Conservation (phyloP, 2,113 vertebrate species). For the Cervus canadensis region DNA sequence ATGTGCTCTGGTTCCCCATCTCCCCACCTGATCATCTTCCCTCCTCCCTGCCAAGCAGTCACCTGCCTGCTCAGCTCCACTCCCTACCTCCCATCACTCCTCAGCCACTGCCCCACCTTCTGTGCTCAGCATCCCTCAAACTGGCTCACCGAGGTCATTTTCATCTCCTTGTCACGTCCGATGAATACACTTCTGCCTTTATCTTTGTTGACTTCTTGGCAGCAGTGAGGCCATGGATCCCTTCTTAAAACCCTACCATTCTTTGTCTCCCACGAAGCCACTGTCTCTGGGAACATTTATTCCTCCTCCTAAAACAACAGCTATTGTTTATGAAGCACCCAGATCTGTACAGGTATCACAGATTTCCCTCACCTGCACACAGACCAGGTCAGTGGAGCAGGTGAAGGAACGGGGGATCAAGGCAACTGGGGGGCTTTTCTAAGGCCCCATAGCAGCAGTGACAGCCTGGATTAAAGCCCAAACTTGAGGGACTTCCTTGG, state of each 20-base stretch:
- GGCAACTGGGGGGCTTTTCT: background rate
- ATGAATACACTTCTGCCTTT: background rate
- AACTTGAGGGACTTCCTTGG: background rate
- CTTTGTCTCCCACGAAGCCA: background rate
- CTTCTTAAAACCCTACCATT: constrained; percentile 2
- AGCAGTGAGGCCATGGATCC: background rate
- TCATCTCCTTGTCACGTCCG: constrained; percentile 8
- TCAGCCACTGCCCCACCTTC: background rate
- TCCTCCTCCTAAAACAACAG: background rate
- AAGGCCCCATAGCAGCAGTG: background rate
- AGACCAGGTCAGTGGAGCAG: background rate
- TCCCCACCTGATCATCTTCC: background rate
- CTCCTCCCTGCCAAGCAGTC: background rate
- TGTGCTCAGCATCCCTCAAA: background rate
- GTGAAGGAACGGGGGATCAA: background rate
- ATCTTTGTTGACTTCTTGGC: background rate
- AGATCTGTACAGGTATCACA: background rate
- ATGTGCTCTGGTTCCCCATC: background rate
- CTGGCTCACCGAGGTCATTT: constrained; percentile 35
- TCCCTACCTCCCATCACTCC: background rate
- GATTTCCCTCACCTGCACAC: background rate
- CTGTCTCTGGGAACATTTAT: background rate
- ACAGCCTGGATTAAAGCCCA: background rate
- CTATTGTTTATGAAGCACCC: background rate
- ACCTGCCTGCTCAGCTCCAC: background rate